Evolutionary conservation across 2,113 vertebrate species (phyloP), one percentile per base, ranked within the genome.

Genomic region (Piaya cayana): DNA sequence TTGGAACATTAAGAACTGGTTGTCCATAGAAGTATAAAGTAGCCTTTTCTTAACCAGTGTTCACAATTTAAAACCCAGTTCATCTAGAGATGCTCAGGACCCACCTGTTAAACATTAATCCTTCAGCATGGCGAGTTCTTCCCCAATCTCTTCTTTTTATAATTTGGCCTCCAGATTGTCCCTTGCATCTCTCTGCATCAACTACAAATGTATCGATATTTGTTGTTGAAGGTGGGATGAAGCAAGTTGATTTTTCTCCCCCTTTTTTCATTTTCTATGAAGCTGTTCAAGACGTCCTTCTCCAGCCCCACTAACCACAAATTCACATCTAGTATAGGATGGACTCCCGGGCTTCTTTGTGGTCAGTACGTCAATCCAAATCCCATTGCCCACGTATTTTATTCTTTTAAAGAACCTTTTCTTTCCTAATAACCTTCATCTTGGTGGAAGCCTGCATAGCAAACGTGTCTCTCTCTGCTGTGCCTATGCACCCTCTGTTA

Each of bases 71-170:
- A 88, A 69, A 74, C 55, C 4, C 49, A 87, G 81, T 36, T 89
- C 86, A 68, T 82, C 69, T 94, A 86, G 80, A 93, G 82, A 88
- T 86, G 96, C 95, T 97, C 95, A 93, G 95, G 95, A 96, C 80
- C 80, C 90, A 63, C 86, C 90, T 47, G 86, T 86, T 88, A 78
- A 86, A 91, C 92, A 78, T 81, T 64, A 64, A 78, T 59, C 88
- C 80, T 78, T 74, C 82, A 29, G 62, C 71, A 45, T 60, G 83
- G 90, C 70, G 80, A 90, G 89, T 95, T 96, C 92, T 93, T 92
- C 95, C 82, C 80, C 62, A 29, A 4, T 11, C 55, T 86, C 69
- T 53, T 71, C 39, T 76, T 88, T 71, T 82, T 55, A 27, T 52
- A 30, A 86, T 88, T 92, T 83, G 93, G 32, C 62, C 53, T 83